These are phyloP conservation scores for Agapornis canus DNA, from an alignment of 2,797 vertebrate genomes.

Conservation along the genomic window DNA sequence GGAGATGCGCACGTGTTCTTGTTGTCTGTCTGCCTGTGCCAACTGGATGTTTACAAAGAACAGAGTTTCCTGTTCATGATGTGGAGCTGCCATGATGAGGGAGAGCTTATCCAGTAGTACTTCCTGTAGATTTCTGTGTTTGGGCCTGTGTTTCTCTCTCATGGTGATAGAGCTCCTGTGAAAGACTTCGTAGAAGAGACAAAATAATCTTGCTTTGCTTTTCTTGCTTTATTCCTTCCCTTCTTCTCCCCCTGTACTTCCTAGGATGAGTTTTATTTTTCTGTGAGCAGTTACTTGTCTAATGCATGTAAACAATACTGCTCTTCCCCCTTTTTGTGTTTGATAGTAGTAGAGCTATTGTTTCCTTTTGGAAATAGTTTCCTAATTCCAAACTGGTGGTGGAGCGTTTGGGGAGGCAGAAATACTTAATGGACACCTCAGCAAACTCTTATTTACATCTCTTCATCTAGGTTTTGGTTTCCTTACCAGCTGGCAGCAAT, in stretches of 20 bases:
- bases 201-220: not conserved
- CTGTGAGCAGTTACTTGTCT: not conserved
- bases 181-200: not conserved
- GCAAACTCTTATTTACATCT: not conserved
- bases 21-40: not conserved
- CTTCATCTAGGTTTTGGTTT: not conserved
- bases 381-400: not conserved
- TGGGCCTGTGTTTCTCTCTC: not conserved
- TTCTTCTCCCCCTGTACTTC: not conserved
- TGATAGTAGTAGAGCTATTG: not conserved
- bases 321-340: not conserved
- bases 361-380: not conserved
- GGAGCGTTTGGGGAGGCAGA: not conserved
- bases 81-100: not conserved
- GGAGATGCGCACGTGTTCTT: not conserved
- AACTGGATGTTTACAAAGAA: not conserved
- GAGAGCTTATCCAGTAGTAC: not conserved
- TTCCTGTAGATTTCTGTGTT: not conserved
- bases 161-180: not conserved
- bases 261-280: not conserved
- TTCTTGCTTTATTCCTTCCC: not conserved
- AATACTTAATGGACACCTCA: not conserved
- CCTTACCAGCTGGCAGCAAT: not conserved
- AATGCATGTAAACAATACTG: not conserved
- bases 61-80: accelerated